A percentile compares a stretch with the other conserved stretches of the same genome.
phyloP scores from a whole-genome alignment of 2,113 vertebrate species.

The Anas platyrhynchos region DNA sequence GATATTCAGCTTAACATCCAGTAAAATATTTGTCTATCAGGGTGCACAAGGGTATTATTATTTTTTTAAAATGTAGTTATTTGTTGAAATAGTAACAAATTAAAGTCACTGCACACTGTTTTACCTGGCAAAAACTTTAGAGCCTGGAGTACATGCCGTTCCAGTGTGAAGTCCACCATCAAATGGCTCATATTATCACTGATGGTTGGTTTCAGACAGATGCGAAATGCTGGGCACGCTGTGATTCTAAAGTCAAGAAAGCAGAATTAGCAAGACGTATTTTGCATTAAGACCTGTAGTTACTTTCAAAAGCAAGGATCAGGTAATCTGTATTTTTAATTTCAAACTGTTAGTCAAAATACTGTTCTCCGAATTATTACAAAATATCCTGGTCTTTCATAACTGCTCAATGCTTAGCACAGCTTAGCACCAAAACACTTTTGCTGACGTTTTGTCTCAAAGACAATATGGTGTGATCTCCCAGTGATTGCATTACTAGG shows the following conservation, averaged over 20 bases:
- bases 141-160: constrained; percentile 83
- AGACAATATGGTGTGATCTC: not conserved
- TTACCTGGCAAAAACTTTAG: constrained; percentile 93
- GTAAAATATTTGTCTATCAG: not conserved
- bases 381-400: not conserved
- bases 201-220: constrained; percentile 87
- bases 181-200: constrained; percentile 91
- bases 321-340: not conserved
- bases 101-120: not conserved
- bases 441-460: not conserved
- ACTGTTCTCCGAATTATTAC: not conserved
- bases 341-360: not conserved
- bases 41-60: not conserved
- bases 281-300: not conserved
- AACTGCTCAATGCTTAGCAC: not conserved
- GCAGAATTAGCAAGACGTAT: not conserved
- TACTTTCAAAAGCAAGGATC: not conserved
- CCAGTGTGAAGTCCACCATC: constrained; percentile 89
- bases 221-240: constrained; percentile 90
- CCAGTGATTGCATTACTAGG: not conserved
- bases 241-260: constrained; percentile 85
- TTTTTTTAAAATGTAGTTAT: not conserved
- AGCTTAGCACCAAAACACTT: not conserved
- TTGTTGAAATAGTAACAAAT: not conserved
- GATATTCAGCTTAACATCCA: not conserved